Base-by-base conservation (phyloP, 2,888 invertebrate species). In the Abscondita cerata region DNA sequence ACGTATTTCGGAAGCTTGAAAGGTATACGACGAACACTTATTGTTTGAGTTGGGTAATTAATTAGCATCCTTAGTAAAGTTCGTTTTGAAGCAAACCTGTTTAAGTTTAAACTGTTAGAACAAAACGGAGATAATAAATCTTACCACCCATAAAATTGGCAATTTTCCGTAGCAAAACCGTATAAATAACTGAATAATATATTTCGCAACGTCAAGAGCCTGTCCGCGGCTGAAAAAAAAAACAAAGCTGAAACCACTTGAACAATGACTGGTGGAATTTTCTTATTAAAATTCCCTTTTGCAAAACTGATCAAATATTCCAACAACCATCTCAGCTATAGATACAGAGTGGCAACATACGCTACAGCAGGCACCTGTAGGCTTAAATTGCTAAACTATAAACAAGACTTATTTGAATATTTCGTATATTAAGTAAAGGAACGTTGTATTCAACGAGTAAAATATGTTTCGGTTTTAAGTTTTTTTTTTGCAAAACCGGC, bases 351-450 rank as follows among this genome's bases (percentile, higher is more conserved):
- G 25, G 20, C 51, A 44, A 40, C 41, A 15, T 20, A 16, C 16
- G 41, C 56, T 40, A 15, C 15, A 20, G 44, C 58, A 58, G 36
- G 44, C 58, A 58, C 52, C 58, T 52, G 52, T 44, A 52, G 47
- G 47, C 46, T 46, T 46, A 58, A 58, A 58, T 58, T 58, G 46
- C 58, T 46, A 52, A 58, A 58, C 58, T 57, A 58, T 58, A 58
- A 58, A 58, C 58, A 58, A 58, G 46, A 34, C 47, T 40, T 51
- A 33, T 15, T 34, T 47, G 53, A 53, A 59, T 59, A 48, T 59
- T 59, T 53, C 19, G 16, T 47, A 46, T 59, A 59, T 59, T 59
- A 52, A 52, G 53, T 41, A 52, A 38, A 19, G 48, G 20, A 31
- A 38, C 59, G 20, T 53, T 53, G 47, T 59, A 59, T 48, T 34